Evolutionary conservation across 2,888 invertebrate species (phyloP), one percentile per base, ranked within the genome.

Genomic region (Eupsilia transversa): DNA sequence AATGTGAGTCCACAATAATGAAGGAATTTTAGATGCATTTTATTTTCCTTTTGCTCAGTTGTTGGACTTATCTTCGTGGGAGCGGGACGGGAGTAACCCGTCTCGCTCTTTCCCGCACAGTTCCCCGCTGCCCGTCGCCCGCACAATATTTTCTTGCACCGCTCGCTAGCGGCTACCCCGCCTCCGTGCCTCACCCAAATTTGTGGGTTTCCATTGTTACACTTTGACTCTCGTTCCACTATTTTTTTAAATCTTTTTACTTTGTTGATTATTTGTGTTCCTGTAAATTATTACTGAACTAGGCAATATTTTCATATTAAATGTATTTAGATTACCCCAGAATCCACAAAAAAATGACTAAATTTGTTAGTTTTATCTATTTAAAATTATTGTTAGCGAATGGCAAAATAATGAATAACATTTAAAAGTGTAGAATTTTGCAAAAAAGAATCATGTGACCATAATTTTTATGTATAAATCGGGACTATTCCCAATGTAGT

Each of bases 11-110:
- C 87, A 90, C 89, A 90, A 91, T 92, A 91, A 92, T 90, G 85
- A 84, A 91, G 88, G 91, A 93, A 92, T 93, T 93, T 93, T 92
- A 91, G 91, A 89, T 93, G 93, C 94, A 94, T 93, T 94, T 84
- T 93, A 92, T 95, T 94, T 95, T 94, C 91, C 93, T 93, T 90
- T 91, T 92, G 90, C 89, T 91, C 79, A 46, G 74, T 89, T 77
- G 90, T 89, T 90, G 87, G 88, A 91, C 87, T 93, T 94, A 93
- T 93, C 94, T 89, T 86, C 68, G 89, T 81, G 88, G 43, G 89
- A 91, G 85, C 43, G 88, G 82, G 89, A 89, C 27, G 77, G 85
- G 10, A 27, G 35, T 14, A n/a, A 41, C 38, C 54, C 17, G 74
- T 91, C 92, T 86, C 89, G 73, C 77, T 94, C 91, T 60, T 87